A percentile compares a stretch with the other conserved stretches of the same genome.
Conservation (phyloP, 2,113 vertebrate genomes). For the Arizona elegans region DNA sequence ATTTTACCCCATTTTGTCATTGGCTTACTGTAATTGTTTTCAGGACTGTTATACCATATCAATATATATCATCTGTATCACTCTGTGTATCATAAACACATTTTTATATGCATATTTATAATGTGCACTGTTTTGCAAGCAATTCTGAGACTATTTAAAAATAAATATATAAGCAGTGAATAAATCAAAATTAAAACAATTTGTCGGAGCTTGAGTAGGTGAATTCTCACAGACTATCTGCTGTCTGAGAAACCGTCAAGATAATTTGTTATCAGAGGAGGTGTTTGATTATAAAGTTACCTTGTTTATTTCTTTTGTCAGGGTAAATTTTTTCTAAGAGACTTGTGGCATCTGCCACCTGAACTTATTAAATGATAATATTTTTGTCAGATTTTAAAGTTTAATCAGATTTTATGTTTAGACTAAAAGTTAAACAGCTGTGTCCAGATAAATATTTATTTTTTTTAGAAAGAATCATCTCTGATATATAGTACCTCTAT, state of each 20-base stretch:
- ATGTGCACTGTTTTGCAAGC: not conserved
- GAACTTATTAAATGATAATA: not conserved
- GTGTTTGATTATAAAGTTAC: not conserved
- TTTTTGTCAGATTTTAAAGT: not conserved
- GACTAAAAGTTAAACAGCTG: not conserved
- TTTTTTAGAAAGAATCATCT: not conserved
- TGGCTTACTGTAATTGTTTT: not conserved
- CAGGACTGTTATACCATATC: not conserved
- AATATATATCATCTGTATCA: not conserved
- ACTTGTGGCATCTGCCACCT: not conserved
- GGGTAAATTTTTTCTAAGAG: not conserved
- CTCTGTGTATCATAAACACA: not conserved
- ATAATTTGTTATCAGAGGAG: not conserved
- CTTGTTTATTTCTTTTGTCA: not conserved
- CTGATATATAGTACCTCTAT: not conserved
- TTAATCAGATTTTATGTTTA: not conserved
- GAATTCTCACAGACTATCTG: not conserved
- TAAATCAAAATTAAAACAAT: not conserved
- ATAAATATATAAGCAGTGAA: not conserved
- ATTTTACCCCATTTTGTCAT: not conserved
- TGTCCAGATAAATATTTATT: not conserved
- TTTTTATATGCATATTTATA: not conserved
- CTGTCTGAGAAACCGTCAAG: not conserved
- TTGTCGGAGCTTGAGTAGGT: not conserved
- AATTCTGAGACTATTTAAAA: not conserved